A percentile compares a stretch with the other conserved stretches of the same genome.
Conservation (phyloP, 1,140 invertebrate genomes). For the Mamestra configurata region DNA sequence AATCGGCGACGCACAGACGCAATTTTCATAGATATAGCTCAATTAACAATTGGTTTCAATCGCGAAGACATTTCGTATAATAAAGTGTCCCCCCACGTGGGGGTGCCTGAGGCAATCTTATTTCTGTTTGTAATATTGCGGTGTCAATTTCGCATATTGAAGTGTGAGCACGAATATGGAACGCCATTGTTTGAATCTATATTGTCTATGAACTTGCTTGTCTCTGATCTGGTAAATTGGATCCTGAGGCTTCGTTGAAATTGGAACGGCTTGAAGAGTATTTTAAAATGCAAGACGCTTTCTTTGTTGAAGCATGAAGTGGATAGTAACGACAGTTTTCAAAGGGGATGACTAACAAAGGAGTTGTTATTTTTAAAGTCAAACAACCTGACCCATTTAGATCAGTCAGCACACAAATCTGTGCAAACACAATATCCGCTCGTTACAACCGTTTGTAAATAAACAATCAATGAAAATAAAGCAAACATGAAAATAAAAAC, state of each 20-base stretch:
- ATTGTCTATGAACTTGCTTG: constrained; percentile 79
- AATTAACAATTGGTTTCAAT: constrained; percentile 88
- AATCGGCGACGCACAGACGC: constrained; percentile 79
- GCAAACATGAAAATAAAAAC: constrained; percentile 64
- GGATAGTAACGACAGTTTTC: background rate
- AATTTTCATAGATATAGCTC: constrained; percentile 87
- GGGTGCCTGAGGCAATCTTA: constrained; percentile 77
- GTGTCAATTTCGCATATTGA: constrained; percentile 87
- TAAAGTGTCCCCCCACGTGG: constrained; percentile 74
- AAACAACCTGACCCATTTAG: constrained; percentile 70
- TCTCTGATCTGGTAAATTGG: constrained; percentile 53
- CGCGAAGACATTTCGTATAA: constrained; percentile 85
- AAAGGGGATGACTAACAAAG: constrained; percentile 14
- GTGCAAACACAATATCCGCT: constrained; percentile 35
- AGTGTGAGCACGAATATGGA: constrained; percentile 77
- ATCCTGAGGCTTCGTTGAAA: constrained; percentile 44
- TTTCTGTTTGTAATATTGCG: constrained; percentile 87
- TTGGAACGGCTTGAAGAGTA: constrained; percentile 39
- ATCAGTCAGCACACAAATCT: constrained; percentile 58
- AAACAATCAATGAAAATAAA: constrained; percentile 64
- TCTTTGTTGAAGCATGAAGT: constrained; percentile 3
- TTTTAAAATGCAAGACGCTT: constrained; percentile 36
- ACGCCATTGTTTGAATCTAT: constrained; percentile 68
- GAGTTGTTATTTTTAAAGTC: constrained; percentile 11
- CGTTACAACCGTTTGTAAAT: constrained; percentile 49